phyloP scores from a whole-genome alignment of 2,113 vertebrate species.

The Danionella cerebrum region DNA sequence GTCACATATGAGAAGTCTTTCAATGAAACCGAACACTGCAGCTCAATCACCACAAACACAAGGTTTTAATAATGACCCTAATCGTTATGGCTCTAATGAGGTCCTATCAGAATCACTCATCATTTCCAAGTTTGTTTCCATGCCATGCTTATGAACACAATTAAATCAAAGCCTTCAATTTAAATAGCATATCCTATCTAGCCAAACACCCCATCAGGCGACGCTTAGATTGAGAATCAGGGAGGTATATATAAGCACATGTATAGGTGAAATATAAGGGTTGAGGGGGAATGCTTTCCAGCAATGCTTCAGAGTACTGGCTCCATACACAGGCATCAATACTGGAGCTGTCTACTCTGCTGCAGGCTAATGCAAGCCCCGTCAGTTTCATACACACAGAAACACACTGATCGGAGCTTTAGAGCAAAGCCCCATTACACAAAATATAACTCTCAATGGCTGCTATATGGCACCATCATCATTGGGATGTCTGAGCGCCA shows the following conservation, averaged over 20 bases:
- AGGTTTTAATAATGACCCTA: slow-evolving; percentile 14
- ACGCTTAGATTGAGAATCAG: not conserved
- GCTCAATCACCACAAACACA: slow-evolving; percentile 13
- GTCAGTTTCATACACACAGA: not conserved
- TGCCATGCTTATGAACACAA: slow-evolving; percentile 21
- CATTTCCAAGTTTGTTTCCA: slow-evolving; percentile 7
- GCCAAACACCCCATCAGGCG: not conserved
- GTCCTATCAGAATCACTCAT: slow-evolving; percentile 21
- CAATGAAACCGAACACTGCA: slow-evolving; percentile 6
- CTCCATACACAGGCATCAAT: slow-evolving; percentile 1
- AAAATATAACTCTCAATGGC: not conserved
- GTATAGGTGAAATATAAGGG: not conserved
- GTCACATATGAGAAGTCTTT: not conserved
- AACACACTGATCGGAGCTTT: not conserved
- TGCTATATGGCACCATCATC: not conserved
- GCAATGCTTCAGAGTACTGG: not conserved
- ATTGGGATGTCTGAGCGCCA: not conserved
- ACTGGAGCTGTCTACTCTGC: not conserved
- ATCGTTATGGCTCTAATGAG: slow-evolving; percentile 20
- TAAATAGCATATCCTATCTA: slow-evolving; percentile 18
- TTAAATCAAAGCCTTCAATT: slow-evolving; percentile 22
- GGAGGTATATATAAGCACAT: not conserved
- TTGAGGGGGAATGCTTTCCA: not conserved
- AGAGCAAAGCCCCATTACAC: slow-evolving; percentile 2
- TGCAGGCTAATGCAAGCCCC: not conserved